Evolutionary conservation across 2,113 vertebrate genomes (phyloP).

Genomic region (Caracal caracal): DNA sequence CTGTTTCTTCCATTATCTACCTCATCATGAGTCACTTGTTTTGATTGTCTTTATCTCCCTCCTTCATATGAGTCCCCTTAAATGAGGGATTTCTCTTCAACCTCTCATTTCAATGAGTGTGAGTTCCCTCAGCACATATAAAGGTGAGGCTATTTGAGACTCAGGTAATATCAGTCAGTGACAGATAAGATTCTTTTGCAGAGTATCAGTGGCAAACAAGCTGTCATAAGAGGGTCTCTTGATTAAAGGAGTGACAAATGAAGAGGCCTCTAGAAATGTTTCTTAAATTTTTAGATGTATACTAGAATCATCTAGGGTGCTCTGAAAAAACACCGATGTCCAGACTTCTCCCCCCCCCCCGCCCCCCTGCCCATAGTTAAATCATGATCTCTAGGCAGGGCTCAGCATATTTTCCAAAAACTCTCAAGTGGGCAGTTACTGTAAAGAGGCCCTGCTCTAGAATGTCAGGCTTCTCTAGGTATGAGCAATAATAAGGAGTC

Average conservation of each 20-base stretch:
- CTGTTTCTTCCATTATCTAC: not conserved
- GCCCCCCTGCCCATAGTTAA: not conserved
- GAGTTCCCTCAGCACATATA: not conserved
- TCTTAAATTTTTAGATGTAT: not conserved
- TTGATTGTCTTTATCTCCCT: not conserved
- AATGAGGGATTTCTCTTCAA: not conserved
- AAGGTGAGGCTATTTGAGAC: not conserved
- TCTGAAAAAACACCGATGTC: not conserved
- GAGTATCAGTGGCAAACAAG: not conserved
- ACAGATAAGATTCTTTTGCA: not conserved
- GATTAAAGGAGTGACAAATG: not conserved
- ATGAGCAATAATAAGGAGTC: not conserved
- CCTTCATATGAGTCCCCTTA: not conserved
- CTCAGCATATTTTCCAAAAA: not conserved
- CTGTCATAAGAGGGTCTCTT: not conserved
- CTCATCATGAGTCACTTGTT: not conserved
- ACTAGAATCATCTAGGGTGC: not conserved
- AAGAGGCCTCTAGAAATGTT: not conserved
- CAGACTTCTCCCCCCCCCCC: not conserved
- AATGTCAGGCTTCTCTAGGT: not conserved
- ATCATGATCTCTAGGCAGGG: not conserved
- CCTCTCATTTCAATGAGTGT: not conserved
- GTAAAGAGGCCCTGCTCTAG: not conserved
- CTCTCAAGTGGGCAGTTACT: not conserved
- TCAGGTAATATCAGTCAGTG: not conserved